Base-by-base conservation (phyloP, 1,140 invertebrate species). In the Wasmannia auropunctata region DNA sequence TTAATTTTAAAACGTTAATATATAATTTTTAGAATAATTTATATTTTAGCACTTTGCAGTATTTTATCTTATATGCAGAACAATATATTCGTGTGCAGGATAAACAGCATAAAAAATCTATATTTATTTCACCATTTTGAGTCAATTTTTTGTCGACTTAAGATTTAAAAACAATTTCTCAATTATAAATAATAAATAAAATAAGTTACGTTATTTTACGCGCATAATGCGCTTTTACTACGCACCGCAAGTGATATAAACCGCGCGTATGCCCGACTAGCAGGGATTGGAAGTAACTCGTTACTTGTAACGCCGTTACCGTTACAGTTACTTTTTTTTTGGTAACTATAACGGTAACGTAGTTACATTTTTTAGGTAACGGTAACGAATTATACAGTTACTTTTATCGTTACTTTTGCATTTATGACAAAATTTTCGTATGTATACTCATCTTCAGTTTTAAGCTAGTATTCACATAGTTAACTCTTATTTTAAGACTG, bases 171-270 rank as follows among this genome's bases (percentile, higher is more conserved):
- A 54, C 6, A 43, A 16, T 54, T 80, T 67, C 5, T 28, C 19
- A 60, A 25, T 65, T 19, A 60, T 76, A 76, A 80, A 80, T 80
- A 56, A 67, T 40, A 10, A 67, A 80, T 80, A 10, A 67, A 46
- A n/a, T n/a, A n/a, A 79, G 10, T n/a, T 63, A 65, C 7, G 3
- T 3, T 63, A 37, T n/a, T 34, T 16, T 25, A 10, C 22, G 22
- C 11, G 6, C 6, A 40, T n/a, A 19, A 22, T n/a, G 43, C 6
- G 34, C n/a, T 22, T 40, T 65, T 40, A 6, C 14, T 65, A 22
- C 14, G 3, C 10, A 11, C 37, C 10, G 11, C 19, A 69, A 19
- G 40, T 22, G 22, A n/a, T 62, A 43, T 77, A 2, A 25, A 37
- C 3, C 3, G 16, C 11, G 22, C 25, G 11, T 2, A 70, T 22